A percentile compares a stretch with the other conserved stretches of the same genome.
phyloP scores from a whole-genome alignment of 2,888 invertebrate species.

The Tanytarsus gracilentus region DNA sequence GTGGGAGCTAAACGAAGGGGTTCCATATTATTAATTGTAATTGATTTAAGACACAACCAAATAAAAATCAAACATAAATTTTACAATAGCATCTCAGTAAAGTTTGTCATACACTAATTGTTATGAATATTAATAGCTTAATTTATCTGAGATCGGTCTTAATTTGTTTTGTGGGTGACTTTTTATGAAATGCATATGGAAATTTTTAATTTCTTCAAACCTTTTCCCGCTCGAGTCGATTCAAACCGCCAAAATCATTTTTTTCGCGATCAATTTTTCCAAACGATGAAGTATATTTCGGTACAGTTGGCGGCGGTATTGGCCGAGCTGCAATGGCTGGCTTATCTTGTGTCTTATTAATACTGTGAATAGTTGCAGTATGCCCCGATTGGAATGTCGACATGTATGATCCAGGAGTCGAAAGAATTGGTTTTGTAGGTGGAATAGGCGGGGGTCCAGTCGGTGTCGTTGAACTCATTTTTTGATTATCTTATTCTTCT shows the following conservation, averaged over 20 bases:
- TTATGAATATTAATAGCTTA: too few species aligned
- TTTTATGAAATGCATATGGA: too few species aligned
- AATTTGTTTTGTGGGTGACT: too few species aligned
- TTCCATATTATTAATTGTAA: too few species aligned
- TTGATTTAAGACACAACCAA: too few species aligned
- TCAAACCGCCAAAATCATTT: conserved; percentile 54
- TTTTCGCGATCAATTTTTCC: conserved; percentile 48
- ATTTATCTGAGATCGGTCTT: too few species aligned
- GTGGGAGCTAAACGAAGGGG: too few species aligned
- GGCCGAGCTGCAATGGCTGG: conserved; percentile 50
- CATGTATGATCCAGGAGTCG: conserved; percentile 36
- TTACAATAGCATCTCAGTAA: too few species aligned
- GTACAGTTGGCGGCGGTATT: conserved; percentile 67
- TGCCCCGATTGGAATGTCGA: conserved; percentile 34
- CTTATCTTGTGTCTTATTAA: conserved; percentile 36
- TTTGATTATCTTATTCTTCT: not conserved
- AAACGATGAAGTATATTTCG: conserved; percentile 70
- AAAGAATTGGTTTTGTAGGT: conserved; percentile 35
- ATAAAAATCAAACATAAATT: too few species aligned
- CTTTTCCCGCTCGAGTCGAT: conserved; percentile 36
- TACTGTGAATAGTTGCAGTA: conserved; percentile 36
- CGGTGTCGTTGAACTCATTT: conserved; percentile 31
- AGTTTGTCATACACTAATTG: too few species aligned
- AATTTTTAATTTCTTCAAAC: conserved; percentile 32
- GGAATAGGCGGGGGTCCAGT: conserved; percentile 34